Evolutionary conservation across 2,797 vertebrate species (phyloP).

Genomic region (Columba guinea): DNA sequence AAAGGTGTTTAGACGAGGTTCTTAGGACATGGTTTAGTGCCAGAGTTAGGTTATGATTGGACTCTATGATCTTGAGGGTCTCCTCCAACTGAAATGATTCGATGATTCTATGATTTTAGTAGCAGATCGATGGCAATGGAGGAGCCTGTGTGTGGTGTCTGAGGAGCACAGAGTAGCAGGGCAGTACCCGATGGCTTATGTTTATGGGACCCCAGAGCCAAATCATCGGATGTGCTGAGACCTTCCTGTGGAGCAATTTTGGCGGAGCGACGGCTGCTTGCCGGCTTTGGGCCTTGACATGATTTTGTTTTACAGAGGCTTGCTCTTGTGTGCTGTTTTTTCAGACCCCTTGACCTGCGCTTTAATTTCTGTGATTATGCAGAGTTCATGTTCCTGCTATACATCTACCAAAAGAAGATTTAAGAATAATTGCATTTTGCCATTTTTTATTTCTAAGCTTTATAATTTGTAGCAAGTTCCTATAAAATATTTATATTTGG

Average conservation of each 20-base stretch:
- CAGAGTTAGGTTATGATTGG: too few relatives aligned
- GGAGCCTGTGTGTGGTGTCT: rapidly evolving
- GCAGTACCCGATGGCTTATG: not conserved
- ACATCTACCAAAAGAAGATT: not conserved
- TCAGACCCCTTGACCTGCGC: not conserved
- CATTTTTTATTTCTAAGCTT: conserved; percentile 17
- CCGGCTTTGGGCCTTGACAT: not conserved
- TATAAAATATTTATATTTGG: not conserved
- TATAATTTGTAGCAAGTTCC: not conserved
- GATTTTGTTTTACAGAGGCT: not conserved
- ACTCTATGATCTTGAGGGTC: too few relatives aligned
- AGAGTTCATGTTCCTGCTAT: not conserved
- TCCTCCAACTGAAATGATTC: too few relatives aligned
- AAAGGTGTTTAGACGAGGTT: too few relatives aligned
- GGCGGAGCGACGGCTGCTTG: rapidly evolving
- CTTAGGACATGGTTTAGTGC: too few relatives aligned
- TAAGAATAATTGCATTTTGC: not conserved
- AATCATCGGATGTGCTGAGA: not conserved
- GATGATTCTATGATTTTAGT: not conserved
- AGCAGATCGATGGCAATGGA: rapidly evolving
- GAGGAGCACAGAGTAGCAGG: rapidly evolving
- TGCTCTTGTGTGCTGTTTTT: not conserved
- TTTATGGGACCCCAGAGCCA: not conserved
- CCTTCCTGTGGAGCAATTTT: rapidly evolving
- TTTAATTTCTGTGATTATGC: not conserved